Conservation (phyloP, 2,888 invertebrate genomes). For the Rambutsinella grinnellia region DNA sequence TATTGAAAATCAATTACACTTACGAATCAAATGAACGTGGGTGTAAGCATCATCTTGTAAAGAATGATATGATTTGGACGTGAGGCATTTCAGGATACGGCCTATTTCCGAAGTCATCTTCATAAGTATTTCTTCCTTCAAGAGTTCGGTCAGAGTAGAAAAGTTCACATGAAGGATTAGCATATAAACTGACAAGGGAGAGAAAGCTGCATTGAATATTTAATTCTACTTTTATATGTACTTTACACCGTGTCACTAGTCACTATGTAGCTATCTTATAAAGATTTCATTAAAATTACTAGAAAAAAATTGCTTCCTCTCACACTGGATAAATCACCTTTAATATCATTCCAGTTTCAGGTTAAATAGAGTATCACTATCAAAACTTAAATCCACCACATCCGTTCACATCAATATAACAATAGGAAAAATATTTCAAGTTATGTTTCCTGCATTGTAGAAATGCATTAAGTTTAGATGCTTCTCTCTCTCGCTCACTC, state of each 20-base stretch:
- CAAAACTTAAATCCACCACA: constrained; percentile 22
- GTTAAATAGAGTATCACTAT: neutral
- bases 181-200: too few species aligned
- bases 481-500: neutral
- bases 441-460: neutral
- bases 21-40: constrained; percentile 65
- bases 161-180: too few species aligned
- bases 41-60: constrained; percentile 67
- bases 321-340: constrained; percentile 12
- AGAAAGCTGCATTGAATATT: too few species aligned
- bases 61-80: constrained; percentile 64
- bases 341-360: neutral
- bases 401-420: constrained; percentile 15
- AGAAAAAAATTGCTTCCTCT: neutral
- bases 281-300: neutral
- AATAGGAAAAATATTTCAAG: constrained; percentile 1
- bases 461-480: too few species aligned
- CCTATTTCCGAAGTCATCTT: constrained; percentile 64
- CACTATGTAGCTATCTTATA: neutral
- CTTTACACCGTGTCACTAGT: too few species aligned
- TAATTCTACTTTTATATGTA: too few species aligned
- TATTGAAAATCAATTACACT: too few species aligned
- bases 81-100: constrained; percentile 65
- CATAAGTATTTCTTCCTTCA: neutral
- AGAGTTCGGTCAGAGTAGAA: too few species aligned